Percentiles rank a stretch among this genome's conserved stretches.
phyloP scores from a whole-genome alignment of 1,140 invertebrate genomes.

The Phthorimaea operculella region DNA sequence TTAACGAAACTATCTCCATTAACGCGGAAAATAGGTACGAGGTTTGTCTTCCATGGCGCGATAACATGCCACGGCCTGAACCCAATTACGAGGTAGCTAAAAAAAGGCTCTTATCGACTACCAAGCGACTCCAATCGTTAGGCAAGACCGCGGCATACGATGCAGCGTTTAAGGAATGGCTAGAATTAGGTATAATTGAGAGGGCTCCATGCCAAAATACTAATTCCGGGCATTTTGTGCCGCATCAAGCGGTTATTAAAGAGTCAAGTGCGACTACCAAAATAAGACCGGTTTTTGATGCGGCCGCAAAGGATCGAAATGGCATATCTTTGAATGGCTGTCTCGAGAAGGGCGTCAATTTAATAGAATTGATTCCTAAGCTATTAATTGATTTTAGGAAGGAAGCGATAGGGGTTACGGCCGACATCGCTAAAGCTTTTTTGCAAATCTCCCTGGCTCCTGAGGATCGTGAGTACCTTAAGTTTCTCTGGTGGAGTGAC shows the following conservation, averaged over 20 bases:
- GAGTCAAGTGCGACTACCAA: slow-evolving; percentile 24
- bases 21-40: no score
- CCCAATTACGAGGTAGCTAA: not conserved
- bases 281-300: slow-evolving; percentile 25
- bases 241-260: slow-evolving; percentile 23
- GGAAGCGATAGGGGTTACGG: slow-evolving; percentile 33
- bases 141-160: slow-evolving; percentile 3
- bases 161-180: slow-evolving; percentile 12
- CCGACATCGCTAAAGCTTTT: slow-evolving; percentile 59
- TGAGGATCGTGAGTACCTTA: slow-evolving; percentile 33
- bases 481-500: slow-evolving; percentile 40
- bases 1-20: not conserved
- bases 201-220: slow-evolving; percentile 3
- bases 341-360: slow-evolving; percentile 24
- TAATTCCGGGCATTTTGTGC: slow-evolving; percentile 16
- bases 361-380: slow-evolving; percentile 44
- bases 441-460: slow-evolving; percentile 35
- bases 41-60: no score
- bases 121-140: not conserved
- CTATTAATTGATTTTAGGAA: slow-evolving; percentile 43
- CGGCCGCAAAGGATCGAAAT: slow-evolving; percentile 17
- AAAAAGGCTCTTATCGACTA: not conserved
- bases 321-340: slow-evolving; percentile 23
- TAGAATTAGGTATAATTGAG: slow-evolving; percentile 9
- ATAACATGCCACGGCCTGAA: not conserved